These are phyloP conservation scores for Kryptolebias ocellatus DNA, from an alignment of 2,797 vertebrate genomes.

Conservation along the genomic window DNA sequence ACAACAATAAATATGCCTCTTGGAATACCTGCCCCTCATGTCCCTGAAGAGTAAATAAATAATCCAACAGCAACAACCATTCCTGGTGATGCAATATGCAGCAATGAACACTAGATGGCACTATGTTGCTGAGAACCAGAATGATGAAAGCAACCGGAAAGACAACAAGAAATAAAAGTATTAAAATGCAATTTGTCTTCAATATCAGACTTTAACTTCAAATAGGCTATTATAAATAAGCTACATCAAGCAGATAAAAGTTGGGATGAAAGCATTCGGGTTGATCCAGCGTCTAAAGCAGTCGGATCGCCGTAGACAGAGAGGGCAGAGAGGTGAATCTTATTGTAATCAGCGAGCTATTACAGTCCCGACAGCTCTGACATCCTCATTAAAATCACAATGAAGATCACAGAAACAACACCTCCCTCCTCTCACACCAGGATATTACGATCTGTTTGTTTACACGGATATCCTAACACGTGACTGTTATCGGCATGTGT, in stretches of 20 bases:
- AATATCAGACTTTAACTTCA: slow-evolving; percentile 7
- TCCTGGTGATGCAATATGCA: slow-evolving; percentile 31
- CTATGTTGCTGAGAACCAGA: slow-evolving; percentile 44
- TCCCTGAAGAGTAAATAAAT: slow-evolving; percentile 54
- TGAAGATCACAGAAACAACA: slow-evolving; percentile 29
- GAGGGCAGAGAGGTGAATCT: slow-evolving; percentile 1
- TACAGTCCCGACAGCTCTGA: slow-evolving; percentile 44
- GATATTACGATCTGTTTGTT: slow-evolving; percentile 46
- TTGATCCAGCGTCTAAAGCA: neutral
- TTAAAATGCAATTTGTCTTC: slow-evolving; percentile 12
- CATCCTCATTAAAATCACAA: slow-evolving; percentile 61
- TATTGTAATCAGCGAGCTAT: slow-evolving; percentile 44
- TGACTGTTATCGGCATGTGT: slow-evolving; percentile 36
- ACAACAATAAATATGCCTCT: slow-evolving; percentile 37
- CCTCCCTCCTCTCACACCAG: slow-evolving; percentile 15
- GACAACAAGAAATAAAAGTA: slow-evolving; percentile 2
- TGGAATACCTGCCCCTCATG: slow-evolving; percentile 37
- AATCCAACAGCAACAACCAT: slow-evolving; percentile 29
- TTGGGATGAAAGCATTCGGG: neutral
- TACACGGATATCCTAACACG: slow-evolving; percentile 37
- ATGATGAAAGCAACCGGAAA: neutral
- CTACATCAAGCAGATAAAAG: slow-evolving; percentile 10
- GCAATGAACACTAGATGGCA: slow-evolving; percentile 71
- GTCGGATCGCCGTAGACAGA: too few relatives aligned
- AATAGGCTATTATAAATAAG: slow-evolving; percentile 1